These are phyloP conservation scores for Corythaeola cristata DNA, from an alignment of 2,113 vertebrate genomes.

Conservation along the genomic window DNA sequence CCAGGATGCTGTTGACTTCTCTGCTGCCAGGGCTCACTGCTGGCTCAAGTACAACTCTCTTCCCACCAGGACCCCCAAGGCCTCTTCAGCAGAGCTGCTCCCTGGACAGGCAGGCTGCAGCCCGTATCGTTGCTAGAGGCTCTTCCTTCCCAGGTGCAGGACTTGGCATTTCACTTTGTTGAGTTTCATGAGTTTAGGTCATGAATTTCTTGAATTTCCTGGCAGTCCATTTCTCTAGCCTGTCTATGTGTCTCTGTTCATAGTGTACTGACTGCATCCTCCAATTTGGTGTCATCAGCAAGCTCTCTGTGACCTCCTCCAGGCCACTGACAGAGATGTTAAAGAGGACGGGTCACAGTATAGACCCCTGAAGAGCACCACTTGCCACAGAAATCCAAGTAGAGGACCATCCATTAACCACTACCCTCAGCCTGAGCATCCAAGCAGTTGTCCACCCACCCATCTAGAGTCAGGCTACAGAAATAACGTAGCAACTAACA, in stretches of 20 bases:
- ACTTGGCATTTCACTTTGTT: background rate
- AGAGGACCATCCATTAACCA: background rate
- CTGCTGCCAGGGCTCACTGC: background rate
- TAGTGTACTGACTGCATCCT: background rate
- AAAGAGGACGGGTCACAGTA: background rate
- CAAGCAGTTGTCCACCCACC: background rate
- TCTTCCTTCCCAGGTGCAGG: background rate
- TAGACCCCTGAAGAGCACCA: background rate
- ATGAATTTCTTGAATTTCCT: background rate
- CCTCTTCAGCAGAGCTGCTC: background rate
- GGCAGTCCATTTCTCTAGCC: background rate
- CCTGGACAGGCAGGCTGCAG: background rate
- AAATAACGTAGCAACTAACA: background rate
- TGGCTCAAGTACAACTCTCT: background rate
- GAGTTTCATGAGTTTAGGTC: background rate
- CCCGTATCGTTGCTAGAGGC: background rate
- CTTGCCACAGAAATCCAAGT: background rate
- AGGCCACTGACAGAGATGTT: background rate
- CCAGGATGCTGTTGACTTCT: background rate
- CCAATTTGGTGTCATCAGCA: background rate
- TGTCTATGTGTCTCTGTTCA: background rate
- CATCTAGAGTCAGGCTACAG: background rate
- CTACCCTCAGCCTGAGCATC: background rate
- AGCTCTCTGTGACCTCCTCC: background rate
- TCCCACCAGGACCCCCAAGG: rapidly evolving